Conservation (phyloP, 2,113 vertebrate species). For the Ciconia maguari region DNA sequence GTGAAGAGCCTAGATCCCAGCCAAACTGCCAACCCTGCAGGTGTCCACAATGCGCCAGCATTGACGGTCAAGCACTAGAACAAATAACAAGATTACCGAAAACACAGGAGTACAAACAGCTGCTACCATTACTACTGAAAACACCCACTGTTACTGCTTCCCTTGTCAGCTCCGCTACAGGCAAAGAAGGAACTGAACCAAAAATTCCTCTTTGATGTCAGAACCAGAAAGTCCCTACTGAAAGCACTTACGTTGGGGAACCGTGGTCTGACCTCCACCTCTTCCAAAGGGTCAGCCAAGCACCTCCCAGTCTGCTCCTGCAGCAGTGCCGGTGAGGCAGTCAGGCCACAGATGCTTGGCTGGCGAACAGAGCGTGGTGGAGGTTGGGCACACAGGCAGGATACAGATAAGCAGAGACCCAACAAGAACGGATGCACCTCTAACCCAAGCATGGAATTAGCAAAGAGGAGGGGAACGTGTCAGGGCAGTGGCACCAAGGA, state of each 20-base stretch:
- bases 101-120: not conserved
- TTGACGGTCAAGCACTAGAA: not conserved
- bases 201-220: not conserved
- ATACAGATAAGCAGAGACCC: not conserved
- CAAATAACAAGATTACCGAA: not conserved
- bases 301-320: not conserved
- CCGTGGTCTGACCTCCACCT: not conserved
- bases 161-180: not conserved
- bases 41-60: not conserved
- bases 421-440: fast-evolving
- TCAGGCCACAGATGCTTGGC: not conserved
- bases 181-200: not conserved
- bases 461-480: not conserved
- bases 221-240: not conserved
- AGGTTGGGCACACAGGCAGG: not conserved
- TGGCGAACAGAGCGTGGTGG: fast-evolving
- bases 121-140: not conserved
- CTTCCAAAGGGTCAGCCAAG: not conserved
- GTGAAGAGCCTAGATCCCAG: not conserved
- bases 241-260: not conserved
- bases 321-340: not conserved
- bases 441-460: not conserved
- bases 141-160: not conserved
- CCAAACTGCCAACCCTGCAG: not conserved
- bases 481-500: not conserved